phyloP scores from a whole-genome alignment of 1,140 invertebrate genomes.

The Berghia stephanieae region DNA sequence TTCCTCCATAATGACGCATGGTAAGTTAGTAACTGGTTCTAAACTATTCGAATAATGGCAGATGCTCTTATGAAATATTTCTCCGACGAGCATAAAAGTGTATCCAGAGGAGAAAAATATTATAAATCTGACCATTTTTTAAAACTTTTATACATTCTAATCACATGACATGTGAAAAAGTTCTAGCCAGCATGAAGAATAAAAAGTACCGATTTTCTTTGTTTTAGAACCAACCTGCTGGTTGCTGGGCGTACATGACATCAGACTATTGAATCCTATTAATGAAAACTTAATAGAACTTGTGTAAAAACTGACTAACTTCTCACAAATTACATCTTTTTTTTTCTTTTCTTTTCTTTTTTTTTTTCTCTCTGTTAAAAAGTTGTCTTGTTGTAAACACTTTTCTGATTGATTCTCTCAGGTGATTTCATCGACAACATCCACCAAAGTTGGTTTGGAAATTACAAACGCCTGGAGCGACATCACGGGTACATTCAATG shows the following conservation, averaged over 20 bases:
- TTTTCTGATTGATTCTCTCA: constrained; percentile 22
- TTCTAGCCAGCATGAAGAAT: no score
- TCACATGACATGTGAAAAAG: no score
- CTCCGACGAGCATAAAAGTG: no score
- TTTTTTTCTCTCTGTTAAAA: neutral
- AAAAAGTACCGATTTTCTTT: no score
- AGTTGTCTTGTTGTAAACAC: neutral
- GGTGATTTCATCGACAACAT: constrained; percentile 60
- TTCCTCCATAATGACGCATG: no score
- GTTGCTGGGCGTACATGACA: neutral
- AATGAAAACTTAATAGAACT: neutral
- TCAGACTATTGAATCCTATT: neutral
- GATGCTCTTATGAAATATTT: no score
- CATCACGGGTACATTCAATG: constrained; percentile 66
- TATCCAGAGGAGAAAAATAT: no score
- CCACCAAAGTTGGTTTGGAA: constrained; percentile 54
- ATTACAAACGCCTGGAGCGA: constrained; percentile 53
- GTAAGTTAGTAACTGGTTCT: no score
- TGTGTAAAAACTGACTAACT: neutral
- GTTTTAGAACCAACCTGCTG: neutral
- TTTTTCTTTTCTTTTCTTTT: neutral
- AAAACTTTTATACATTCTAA: no score
- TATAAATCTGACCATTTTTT: no score
- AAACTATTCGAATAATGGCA: no score
- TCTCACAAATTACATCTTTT: neutral